These are phyloP conservation scores for Euphydryas editha DNA, from an alignment of 2,888 invertebrate species.

Conservation along the genomic window DNA sequence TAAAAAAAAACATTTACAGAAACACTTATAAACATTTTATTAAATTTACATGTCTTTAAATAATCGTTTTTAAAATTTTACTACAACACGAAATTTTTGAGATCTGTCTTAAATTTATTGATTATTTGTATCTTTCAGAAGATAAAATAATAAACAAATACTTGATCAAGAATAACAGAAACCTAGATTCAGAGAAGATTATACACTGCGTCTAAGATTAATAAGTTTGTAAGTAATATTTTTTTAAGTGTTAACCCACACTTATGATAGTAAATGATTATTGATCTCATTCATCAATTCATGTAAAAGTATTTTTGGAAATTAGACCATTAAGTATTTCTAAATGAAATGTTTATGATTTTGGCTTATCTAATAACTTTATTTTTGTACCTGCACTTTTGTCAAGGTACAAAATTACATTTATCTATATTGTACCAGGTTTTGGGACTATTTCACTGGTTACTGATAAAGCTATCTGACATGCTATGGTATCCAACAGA, in stretches of 20 bases:
- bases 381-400: too few relatives aligned
- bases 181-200: neutral
- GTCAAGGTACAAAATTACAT: too few relatives aligned
- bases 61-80: neutral
- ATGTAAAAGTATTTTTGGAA: neutral
- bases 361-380: neutral
- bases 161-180: neutral
- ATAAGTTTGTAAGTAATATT: neutral
- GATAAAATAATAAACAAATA: slow-evolving; percentile 11
- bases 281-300: neutral
- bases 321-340: neutral
- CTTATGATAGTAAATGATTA: neutral
- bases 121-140: slow-evolving; percentile 3
- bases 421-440: too few relatives aligned
- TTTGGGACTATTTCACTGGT: too few relatives aligned
- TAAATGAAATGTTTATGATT: neutral
- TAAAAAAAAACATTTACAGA: neutral
- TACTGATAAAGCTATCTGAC: too few relatives aligned
- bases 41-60: neutral
- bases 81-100: neutral
- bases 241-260: slow-evolving; percentile 2
- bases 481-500: too few relatives aligned
- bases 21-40: neutral
- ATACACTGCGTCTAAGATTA: neutral
- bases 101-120: slow-evolving; percentile 15